These are phyloP conservation scores for Xenopus borealis DNA, from an alignment of 2,113 vertebrate genomes.

Conservation along the genomic window DNA sequence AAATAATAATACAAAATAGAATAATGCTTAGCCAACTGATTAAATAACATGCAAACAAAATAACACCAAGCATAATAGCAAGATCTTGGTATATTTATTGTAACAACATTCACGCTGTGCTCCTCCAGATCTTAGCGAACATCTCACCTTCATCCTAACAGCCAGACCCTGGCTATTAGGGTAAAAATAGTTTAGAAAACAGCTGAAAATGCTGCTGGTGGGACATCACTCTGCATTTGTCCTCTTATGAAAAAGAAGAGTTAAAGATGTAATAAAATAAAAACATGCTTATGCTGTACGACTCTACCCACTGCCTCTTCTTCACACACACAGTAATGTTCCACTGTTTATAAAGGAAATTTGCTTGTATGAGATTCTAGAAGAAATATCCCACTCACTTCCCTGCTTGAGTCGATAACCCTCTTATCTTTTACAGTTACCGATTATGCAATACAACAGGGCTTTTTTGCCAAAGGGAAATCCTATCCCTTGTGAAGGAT, in stretches of 20 bases:
- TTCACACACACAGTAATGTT: conserved; percentile 7
- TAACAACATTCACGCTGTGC: background rate
- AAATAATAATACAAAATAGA: no score
- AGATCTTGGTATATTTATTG: background rate
- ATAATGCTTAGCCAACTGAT: no score
- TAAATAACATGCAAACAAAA: no score
- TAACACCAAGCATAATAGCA: background rate
- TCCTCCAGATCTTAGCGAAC: background rate
- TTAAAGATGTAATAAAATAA: background rate
- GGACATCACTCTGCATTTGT: background rate
- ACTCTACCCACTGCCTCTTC: conserved; percentile 11
- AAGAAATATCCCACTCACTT: conserved; percentile 18
- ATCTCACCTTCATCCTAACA: background rate
- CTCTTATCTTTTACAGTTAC: conserved; percentile 30
- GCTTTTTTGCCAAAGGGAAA: conserved; percentile 40
- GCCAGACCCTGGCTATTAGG: background rate
- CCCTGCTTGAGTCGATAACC: conserved; percentile 16
- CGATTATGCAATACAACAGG: conserved; percentile 31
- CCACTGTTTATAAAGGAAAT: conserved; percentile 31
- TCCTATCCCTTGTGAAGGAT: conserved; percentile 27
- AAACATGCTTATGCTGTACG: background rate
- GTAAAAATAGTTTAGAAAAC: background rate
- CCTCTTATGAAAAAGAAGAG: background rate
- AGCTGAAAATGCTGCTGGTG: background rate
- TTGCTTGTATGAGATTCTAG: conserved; percentile 13